phyloP scores from a whole-genome alignment of 2,888 invertebrate genomes.

The Myathropa florea region DNA sequence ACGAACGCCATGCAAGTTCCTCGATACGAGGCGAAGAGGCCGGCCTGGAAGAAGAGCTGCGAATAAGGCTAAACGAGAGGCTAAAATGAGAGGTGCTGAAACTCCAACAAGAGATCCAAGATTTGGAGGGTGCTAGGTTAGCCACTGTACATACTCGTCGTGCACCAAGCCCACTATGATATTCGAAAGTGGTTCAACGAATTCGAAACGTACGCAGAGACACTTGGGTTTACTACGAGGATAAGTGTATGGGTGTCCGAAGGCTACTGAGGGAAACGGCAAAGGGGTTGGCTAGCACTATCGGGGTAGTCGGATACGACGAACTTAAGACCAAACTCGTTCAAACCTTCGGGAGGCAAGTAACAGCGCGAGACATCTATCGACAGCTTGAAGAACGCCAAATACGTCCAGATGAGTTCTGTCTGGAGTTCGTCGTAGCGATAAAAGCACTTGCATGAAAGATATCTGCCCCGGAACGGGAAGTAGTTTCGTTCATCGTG shows the following conservation, averaged over 20 bases:
- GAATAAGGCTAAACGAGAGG: too few species aligned
- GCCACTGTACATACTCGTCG: too few species aligned
- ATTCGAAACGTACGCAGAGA: slow-evolving; percentile 3
- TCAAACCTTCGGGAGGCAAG: slow-evolving; percentile 16
- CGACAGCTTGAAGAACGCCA: background rate
- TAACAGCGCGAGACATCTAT: slow-evolving; percentile 3
- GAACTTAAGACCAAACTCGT: slow-evolving; percentile 4
- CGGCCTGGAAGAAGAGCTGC: too few species aligned
- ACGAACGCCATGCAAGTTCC: too few species aligned
- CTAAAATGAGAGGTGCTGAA: too few species aligned
- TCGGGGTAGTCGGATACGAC: background rate
- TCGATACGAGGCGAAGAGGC: too few species aligned
- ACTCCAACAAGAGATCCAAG: too few species aligned
- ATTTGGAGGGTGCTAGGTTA: too few species aligned
- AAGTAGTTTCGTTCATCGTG: slow-evolving; percentile 2
- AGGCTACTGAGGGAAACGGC: background rate
- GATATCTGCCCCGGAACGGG: background rate
- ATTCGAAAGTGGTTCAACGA: slow-evolving; percentile 9
- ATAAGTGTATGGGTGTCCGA: slow-evolving; percentile 4
- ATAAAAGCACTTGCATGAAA: slow-evolving; percentile 14
- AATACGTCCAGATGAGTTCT: background rate
- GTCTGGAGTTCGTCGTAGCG: slow-evolving; percentile 10
- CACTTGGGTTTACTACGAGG: background rate
- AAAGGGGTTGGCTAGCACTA: background rate
- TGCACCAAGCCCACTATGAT: background rate